These are phyloP conservation scores for Loxodonta africana DNA, from an alignment of 2,113 vertebrate genomes.

Conservation along the genomic window DNA sequence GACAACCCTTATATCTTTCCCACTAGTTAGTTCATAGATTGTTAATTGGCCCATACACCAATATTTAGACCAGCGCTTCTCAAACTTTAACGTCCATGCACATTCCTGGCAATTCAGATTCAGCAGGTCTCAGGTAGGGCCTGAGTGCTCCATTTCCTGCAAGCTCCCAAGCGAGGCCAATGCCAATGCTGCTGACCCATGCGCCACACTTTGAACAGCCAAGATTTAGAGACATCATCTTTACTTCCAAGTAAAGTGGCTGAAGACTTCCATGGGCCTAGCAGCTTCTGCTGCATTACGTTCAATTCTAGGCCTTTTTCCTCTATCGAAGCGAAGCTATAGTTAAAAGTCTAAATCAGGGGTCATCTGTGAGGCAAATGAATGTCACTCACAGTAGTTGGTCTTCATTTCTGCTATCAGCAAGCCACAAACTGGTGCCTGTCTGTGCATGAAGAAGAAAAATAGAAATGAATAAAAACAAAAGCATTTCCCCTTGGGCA, in stretches of 20 bases:
- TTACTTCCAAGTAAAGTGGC: background rate
- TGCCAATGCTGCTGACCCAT: background rate
- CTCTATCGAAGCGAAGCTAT: background rate
- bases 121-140: fast-evolving
- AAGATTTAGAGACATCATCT: background rate
- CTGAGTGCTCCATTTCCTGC: background rate
- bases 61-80: background rate
- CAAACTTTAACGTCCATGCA: background rate
- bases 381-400: conserved; percentile 46
- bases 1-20: background rate
- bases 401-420: conserved; percentile 60
- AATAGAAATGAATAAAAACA: conserved; percentile 73
- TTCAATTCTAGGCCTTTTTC: background rate
- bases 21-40: background rate
- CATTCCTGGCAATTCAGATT: background rate
- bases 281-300: background rate
- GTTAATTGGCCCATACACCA: background rate
- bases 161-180: background rate
- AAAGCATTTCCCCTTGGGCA: conserved; percentile 55
- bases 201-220: background rate
- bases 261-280: background rate
- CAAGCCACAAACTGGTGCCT: conserved; percentile 62
- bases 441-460: conserved; percentile 67
- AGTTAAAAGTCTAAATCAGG: conserved; percentile 59
- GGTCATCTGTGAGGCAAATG: conserved; percentile 58